Evolutionary conservation across 2,888 invertebrate species (phyloP), one percentile per base, ranked within the genome.

Genomic region (Selenia dentaria): DNA sequence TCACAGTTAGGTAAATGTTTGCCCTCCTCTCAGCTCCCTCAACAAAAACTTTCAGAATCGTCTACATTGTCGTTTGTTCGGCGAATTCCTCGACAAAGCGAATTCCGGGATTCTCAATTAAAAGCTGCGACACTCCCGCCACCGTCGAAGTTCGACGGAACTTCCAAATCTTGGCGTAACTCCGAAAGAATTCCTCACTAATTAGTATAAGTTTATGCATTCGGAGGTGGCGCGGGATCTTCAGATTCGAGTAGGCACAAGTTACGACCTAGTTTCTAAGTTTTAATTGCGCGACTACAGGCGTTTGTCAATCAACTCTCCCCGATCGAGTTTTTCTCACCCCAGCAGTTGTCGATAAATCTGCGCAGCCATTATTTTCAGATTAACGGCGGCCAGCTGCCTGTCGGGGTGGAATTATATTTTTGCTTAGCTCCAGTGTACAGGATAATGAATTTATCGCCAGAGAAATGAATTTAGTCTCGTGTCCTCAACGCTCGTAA

Each of bases 121-220:
- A 87, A 74, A 83, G 74, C 82, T 74, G 83, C 77, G 83, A 84
- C 84, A 82, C 79, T 80, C 69, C 53, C 59, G 59, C 69, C 59
- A 58, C 69, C 74, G 79, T 70, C 77, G 73, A 84, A 87, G 70
- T 86, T 85, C 59, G 67, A 62, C 69, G 70, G 67, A 82, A 84
- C 75, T 87, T 83, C 80, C 80, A 82, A 86, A 87, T 86, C 85
- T 86, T 81, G 67, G 72, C 63, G 76, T 65, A 66, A 68, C 78
- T 75, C 57, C 62, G 79, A 84, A 89, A 89, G 87, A 89, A 88
- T 89, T 85, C 70, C 73, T 73, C 72, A 69, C 73, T 88, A 88
- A 89, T 89, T 88, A 86, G 87, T 79, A 80, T 80, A 89, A 88
- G 84, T 89, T 87, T 86, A 88, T 88, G 82, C 83, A 86, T 80